phyloP scores from a whole-genome alignment of 2,113 vertebrate species.

The Apeltes quadracus region DNA sequence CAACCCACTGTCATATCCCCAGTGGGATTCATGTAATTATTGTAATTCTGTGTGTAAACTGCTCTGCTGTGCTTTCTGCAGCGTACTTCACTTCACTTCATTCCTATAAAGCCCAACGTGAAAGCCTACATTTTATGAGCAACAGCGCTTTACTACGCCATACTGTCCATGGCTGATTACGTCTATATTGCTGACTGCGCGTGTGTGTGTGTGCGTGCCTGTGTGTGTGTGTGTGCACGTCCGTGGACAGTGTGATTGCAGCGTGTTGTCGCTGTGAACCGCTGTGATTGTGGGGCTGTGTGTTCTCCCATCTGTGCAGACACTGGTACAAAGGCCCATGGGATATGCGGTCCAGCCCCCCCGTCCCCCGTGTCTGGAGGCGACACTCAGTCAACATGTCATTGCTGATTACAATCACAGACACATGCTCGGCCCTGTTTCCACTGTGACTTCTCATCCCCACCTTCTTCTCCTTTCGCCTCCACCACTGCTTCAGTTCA shows the following conservation, averaged over 20 bases:
- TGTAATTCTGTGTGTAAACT: conserved; percentile 31
- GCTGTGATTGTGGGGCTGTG: conserved; percentile 30
- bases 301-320: conserved; percentile 58
- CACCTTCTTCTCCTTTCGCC: background rate
- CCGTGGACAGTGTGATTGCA: conserved; percentile 3
- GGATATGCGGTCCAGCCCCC: conserved; percentile 65
- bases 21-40: conserved; percentile 48
- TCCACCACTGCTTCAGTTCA: background rate
- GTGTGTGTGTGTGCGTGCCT: background rate
- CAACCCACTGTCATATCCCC: conserved; percentile 16
- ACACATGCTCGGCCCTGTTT: conserved; percentile 28
- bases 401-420: conserved; percentile 36
- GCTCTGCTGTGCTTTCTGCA: conserved; percentile 26
- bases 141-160: conserved; percentile 24
- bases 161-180: conserved; percentile 15
- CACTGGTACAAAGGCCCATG: conserved; percentile 61
- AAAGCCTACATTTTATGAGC: conserved; percentile 6
- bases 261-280: conserved; percentile 27
- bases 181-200: conserved; percentile 38
- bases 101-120: conserved; percentile 8
- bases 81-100: background rate
- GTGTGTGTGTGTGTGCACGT: background rate
- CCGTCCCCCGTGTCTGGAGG: conserved; percentile 43
- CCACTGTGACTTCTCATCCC: background rate
- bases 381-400: conserved; percentile 63